These are phyloP conservation scores for Salvator merianae DNA, from an alignment of 2,113 vertebrate species.

Conservation along the genomic window DNA sequence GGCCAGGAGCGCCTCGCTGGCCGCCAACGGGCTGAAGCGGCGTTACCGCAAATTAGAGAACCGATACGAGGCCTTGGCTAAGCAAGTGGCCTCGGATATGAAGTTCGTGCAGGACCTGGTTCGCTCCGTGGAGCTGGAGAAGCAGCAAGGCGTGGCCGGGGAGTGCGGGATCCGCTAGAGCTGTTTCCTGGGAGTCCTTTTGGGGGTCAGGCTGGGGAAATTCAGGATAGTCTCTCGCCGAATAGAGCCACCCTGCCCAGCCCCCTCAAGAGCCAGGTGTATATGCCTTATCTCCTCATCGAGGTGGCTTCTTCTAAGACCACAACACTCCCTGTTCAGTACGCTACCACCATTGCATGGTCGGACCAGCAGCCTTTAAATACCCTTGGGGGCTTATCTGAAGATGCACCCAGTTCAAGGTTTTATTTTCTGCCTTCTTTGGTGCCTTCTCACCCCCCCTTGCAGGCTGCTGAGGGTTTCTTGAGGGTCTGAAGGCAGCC, in stretches of 20 bases:
- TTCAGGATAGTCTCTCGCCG: no score
- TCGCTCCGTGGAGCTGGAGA: constrained; percentile 82
- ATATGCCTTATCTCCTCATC: background rate
- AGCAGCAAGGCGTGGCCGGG: constrained; percentile 62
- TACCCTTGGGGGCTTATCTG: no score
- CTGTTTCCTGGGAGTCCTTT: fast-evolving
- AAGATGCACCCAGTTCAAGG: no score
- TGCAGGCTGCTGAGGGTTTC: background rate
- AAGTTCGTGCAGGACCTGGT: constrained; percentile 95
- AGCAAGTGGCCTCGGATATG: constrained; percentile 91
- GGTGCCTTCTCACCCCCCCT: background rate
- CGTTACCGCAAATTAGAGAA: constrained; percentile 91
- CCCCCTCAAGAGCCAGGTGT: background rate
- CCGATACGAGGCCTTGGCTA: constrained; percentile 87
- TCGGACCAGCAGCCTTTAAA: background rate
- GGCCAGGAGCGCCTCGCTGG: constrained; percentile 77
- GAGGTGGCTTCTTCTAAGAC: background rate
- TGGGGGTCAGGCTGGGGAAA: fast-evolving
- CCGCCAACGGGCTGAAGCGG: constrained; percentile 86
- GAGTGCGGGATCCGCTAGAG: constrained; percentile 78
- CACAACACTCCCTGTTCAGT: background rate
- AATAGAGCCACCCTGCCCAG: no score
- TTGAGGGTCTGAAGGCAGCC: background rate
- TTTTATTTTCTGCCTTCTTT: background rate
- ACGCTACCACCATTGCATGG: background rate